phyloP scores from a whole-genome alignment of 2,113 vertebrate genomes.

The Rhinopomastus cyanomelas region DNA sequence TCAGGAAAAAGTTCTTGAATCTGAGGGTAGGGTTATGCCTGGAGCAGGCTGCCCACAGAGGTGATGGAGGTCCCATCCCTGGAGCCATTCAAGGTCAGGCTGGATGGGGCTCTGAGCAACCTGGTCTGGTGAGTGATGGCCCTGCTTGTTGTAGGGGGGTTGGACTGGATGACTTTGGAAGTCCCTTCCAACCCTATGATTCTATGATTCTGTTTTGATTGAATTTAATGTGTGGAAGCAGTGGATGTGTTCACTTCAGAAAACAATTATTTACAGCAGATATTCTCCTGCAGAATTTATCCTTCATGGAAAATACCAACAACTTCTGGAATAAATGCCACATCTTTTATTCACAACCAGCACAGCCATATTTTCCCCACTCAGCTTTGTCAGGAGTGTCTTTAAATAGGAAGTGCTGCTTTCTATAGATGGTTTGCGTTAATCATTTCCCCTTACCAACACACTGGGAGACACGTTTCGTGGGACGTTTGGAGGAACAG shows the following conservation, averaged over 20 bases:
- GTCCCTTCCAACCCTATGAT: no score
- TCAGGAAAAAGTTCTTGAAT: no score
- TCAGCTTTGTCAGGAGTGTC: background rate
- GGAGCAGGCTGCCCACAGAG: no score
- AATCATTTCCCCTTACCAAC: slow-evolving; percentile 46
- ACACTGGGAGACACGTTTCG: background rate
- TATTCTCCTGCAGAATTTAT: background rate
- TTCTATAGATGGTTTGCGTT: slow-evolving; percentile 22
- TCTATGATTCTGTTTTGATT: background rate
- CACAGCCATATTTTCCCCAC: background rate
- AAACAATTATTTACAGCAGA: background rate
- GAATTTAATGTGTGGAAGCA: background rate
- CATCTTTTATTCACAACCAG: background rate
- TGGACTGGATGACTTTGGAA: no score
- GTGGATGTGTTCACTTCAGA: background rate
- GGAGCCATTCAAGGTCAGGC: no score
- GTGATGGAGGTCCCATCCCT: no score
- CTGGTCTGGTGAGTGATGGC: no score
- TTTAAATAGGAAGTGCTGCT: slow-evolving; percentile 42
- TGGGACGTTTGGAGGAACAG: background rate
- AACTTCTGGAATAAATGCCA: background rate
- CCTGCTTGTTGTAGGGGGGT: no score
- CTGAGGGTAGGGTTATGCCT: no score
- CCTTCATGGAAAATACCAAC: background rate
- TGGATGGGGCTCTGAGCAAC: no score